phyloP scores from a whole-genome alignment of 1,140 invertebrate genomes.

The Drosophila parvula region DNA sequence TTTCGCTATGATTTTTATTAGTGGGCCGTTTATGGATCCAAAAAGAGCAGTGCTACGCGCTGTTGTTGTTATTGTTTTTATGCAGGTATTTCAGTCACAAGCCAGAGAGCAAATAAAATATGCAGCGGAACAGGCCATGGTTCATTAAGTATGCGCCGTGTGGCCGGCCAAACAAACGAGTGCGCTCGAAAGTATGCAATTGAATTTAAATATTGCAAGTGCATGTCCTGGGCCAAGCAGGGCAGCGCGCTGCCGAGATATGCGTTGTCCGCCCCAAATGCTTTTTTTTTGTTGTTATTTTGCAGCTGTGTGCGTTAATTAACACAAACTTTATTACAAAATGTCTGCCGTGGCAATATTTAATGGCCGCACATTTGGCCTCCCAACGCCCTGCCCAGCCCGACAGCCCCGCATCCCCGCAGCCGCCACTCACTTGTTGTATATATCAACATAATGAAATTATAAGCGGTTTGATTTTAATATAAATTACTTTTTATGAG shows the following conservation, averaged over 20 bases:
- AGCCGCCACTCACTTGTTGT: constrained; percentile 18
- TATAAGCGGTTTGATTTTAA: constrained; percentile 80
- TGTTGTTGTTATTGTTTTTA: constrained; percentile 38
- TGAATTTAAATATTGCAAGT: constrained; percentile 83
- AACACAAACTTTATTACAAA: constrained; percentile 80
- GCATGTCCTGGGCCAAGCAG: constrained; percentile 17
- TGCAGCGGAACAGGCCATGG: constrained; percentile 66
- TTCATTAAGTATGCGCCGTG: constrained; percentile 80
- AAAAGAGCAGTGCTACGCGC: constrained; percentile 23
- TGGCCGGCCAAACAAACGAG: constrained; percentile 60
- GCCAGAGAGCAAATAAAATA: constrained; percentile 65
- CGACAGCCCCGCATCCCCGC: not conserved
- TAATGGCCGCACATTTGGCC: constrained; percentile 50
- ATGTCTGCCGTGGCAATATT: constrained; percentile 60
- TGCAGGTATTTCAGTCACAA: constrained; percentile 58
- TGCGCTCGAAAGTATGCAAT: constrained; percentile 76
- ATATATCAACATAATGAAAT: constrained; percentile 75
- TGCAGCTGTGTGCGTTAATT: constrained; percentile 69
- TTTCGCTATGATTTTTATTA: constrained; percentile 53
- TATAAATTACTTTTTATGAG: constrained; percentile 80
- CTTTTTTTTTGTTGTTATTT: constrained; percentile 35
- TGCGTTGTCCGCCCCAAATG: constrained; percentile 10
- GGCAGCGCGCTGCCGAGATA: constrained; percentile 3
- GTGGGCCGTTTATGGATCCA: constrained; percentile 32
- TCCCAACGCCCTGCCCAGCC: not conserved